Base-by-base conservation (phyloP, 2,888 invertebrate genomes). In the Calameuta pallipes region DNA sequence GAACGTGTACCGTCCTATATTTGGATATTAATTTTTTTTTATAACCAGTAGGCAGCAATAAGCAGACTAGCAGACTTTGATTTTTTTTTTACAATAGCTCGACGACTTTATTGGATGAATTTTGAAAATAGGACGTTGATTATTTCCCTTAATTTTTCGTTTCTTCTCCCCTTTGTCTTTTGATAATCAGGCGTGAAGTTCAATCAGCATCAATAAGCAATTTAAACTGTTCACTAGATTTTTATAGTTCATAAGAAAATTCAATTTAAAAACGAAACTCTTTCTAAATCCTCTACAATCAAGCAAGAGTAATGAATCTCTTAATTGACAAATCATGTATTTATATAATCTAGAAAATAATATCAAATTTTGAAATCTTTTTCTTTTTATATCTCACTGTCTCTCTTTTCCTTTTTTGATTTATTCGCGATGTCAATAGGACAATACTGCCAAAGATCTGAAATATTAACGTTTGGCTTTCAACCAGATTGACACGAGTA, bases 371-470 rank as follows among this genome's bases (percentile, higher is more conserved):
- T 15, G 41, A 41, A 41, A 15, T 23, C 6, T 23, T 1, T 56
- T 56, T 56, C 23, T 9, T 56, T 15, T 23, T 23, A 12, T 36
- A 36, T 56, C 56, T 56, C 56, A 9, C 56, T 56, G 9, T 56
- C 56, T 56, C 56, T 56, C 56, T 56, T 9, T 41, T 41, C 23
- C 6, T 41, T 23, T 56, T 56, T 56, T 56, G 56, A 56, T 56
- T 56, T 56, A 56, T 36, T 36, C 76, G 78, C 78, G 76, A 82
- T 81, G 78, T 80, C 69, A 81, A 79, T 80, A 82, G 41, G 80
- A 80, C 56, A 81, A 82, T 80, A 83, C 82, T 84, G 84, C 85
- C 85, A 85, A 85, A 85, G 85, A 85, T 84, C 82, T 80, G 83
- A 83, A 80, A 84, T 82, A 83, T 82, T 84, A 84, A 84, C 79